Conservation (phyloP, 1,140 invertebrate species). For the Muscidifurax raptorellus region DNA sequence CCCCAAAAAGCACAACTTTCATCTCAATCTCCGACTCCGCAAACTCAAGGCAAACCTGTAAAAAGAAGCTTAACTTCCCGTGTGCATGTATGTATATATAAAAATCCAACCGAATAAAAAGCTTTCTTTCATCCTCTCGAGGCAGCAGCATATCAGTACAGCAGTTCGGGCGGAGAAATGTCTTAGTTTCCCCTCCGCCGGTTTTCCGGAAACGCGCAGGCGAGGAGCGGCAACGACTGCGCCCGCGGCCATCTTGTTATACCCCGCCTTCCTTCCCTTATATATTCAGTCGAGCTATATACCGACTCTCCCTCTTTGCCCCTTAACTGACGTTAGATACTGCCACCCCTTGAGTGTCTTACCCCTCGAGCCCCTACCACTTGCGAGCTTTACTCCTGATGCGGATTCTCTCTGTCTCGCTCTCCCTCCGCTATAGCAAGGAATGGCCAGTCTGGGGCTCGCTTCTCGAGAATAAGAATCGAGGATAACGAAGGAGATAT, state of each 20-base stretch:
- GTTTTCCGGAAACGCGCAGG: background rate
- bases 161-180: conserved; percentile 32
- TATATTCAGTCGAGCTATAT: conserved; percentile 10
- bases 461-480: conserved; percentile 31
- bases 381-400: too few species aligned
- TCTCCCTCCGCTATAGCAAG: background rate
- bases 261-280: conserved; percentile 38
- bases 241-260: conserved; percentile 44
- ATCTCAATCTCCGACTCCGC: too few species aligned
- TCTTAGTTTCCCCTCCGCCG: conserved; percentile 42
- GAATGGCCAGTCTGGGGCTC: background rate
- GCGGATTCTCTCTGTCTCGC: background rate
- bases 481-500: background rate
- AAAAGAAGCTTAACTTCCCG: too few species aligned
- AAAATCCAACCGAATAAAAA: too few species aligned
- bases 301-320: conserved; percentile 3
- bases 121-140: background rate
- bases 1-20: too few species aligned
- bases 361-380: background rate
- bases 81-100: too few species aligned
- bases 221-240: background rate
- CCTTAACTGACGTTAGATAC: conserved; percentile 24
- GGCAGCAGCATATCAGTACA: background rate
- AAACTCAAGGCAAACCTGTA: too few species aligned
- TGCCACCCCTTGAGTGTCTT: background rate